These are phyloP conservation scores for Sebastes nivosus DNA, from an alignment of 2,797 vertebrate genomes.

Conservation along the genomic window DNA sequence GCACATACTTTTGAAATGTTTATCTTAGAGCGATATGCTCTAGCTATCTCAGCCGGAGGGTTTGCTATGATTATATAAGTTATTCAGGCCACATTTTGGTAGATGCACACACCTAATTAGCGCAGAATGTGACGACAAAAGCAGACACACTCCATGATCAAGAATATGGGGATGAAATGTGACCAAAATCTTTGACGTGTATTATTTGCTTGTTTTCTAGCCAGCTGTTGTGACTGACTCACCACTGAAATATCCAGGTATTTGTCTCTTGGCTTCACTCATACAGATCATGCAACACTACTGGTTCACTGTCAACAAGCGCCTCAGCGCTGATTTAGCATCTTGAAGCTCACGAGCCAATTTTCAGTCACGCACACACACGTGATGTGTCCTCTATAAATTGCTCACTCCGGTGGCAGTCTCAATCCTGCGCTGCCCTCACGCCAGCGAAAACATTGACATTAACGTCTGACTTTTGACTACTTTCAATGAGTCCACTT, in stretches of 20 bases:
- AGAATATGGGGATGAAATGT: slow-evolving; percentile 23
- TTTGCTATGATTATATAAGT: slow-evolving; percentile 64
- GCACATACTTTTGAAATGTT: slow-evolving; percentile 67
- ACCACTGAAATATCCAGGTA: slow-evolving; percentile 78
- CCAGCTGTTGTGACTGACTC: slow-evolving; percentile 76
- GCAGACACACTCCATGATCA: slow-evolving; percentile 4
- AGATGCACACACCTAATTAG: slow-evolving; percentile 42
- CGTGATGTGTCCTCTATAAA: slow-evolving; percentile 57
- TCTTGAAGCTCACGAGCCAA: slow-evolving; percentile 24
- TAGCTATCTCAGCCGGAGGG: slow-evolving; percentile 60
- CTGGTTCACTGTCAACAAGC: slow-evolving; percentile 13
- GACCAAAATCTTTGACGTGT: slow-evolving; percentile 12
- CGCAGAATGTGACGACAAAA: slow-evolving; percentile 17
- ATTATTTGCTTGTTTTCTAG: slow-evolving; percentile 72
- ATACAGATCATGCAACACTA: neutral
- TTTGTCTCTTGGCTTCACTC: slow-evolving; percentile 31
- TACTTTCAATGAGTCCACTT: slow-evolving; percentile 30
- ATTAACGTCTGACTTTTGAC: slow-evolving; percentile 50
- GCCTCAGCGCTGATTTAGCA: slow-evolving; percentile 28
- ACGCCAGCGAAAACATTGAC: slow-evolving; percentile 73
- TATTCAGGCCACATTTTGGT: slow-evolving; percentile 61
- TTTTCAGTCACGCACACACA: slow-evolving; percentile 38
- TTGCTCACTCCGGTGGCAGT: slow-evolving; percentile 35
- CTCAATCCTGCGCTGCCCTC: slow-evolving; percentile 14
- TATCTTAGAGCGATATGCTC: slow-evolving; percentile 59